Conservation (phyloP, 2,797 vertebrate genomes). For the Clarias laeviceps region DNA sequence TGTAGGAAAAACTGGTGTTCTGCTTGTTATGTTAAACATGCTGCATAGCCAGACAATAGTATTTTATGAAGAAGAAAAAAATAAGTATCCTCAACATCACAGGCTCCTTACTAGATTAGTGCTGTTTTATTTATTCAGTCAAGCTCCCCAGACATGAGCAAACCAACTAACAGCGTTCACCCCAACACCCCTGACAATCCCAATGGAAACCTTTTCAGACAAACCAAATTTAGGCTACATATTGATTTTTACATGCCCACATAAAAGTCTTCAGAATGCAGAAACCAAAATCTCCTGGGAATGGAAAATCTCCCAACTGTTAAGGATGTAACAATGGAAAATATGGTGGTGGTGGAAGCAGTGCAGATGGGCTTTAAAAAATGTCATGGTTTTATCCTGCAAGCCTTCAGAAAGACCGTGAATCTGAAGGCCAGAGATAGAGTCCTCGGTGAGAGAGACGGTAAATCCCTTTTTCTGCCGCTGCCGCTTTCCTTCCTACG, state of each 20-base stretch:
- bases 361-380: constrained; percentile 25
- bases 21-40: constrained; percentile 9
- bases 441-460: constrained; percentile 38
- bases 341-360: constrained; percentile 14
- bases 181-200: constrained; percentile 22
- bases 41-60: not conserved
- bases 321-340: not conserved
- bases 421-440: constrained; percentile 51
- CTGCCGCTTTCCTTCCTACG: constrained; percentile 40
- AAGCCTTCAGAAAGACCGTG: constrained; percentile 28
- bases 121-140: constrained; percentile 11
- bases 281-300: not conserved
- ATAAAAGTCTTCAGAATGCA: constrained; percentile 10
- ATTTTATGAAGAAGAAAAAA: constrained; percentile 6
- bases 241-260: constrained; percentile 29
- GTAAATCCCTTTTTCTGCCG: constrained; percentile 48
- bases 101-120: constrained; percentile 3
- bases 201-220: constrained; percentile 16
- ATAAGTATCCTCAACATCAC: not conserved
- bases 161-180: constrained; percentile 9
- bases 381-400: constrained; percentile 31
- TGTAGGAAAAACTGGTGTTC: not conserved
- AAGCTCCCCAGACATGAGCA: constrained; percentile 8
- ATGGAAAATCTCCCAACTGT: constrained; percentile 10
- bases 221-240: constrained; percentile 9